Evolutionary conservation across 2,888 invertebrate species (phyloP).

Genomic region (Thyatira batis): DNA sequence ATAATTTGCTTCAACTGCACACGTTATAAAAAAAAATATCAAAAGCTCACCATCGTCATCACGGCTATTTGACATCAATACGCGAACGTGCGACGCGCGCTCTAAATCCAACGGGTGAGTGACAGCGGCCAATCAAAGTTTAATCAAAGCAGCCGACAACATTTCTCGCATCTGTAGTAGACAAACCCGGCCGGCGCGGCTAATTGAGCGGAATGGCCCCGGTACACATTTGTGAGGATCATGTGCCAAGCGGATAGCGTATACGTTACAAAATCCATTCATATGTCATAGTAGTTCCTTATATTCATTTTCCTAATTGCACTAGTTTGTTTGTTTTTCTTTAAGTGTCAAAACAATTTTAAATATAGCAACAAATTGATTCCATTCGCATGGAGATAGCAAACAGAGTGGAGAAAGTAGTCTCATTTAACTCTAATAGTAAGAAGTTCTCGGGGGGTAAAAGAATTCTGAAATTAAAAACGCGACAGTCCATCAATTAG

Average conservation of each 20-base stretch:
- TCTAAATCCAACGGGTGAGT: conserved; percentile 55
- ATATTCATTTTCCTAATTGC: too few species aligned
- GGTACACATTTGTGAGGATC: conserved; percentile 25
- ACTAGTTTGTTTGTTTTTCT: too few species aligned
- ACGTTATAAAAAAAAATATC: conserved; percentile 9
- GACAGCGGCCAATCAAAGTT: conserved; percentile 76
- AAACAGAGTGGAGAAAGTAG: too few species aligned
- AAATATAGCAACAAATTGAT: too few species aligned
- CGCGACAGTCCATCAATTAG: conserved; percentile 48
- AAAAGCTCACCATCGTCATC: conserved; percentile 31
- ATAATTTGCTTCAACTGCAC: conserved; percentile 3
- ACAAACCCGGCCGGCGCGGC: conserved; percentile 54
- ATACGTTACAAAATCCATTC: too few species aligned
- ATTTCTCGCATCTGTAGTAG: conserved; percentile 56
- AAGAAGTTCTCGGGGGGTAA: too few species aligned
- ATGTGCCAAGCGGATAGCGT: neutral
- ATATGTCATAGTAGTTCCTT: too few species aligned
- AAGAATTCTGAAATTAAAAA: conserved; percentile 2
- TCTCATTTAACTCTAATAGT: too few species aligned
- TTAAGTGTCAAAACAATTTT: too few species aligned
- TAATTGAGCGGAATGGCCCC: conserved; percentile 76
- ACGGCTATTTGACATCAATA: conserved; percentile 50
- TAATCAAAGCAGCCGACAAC: conserved; percentile 74
- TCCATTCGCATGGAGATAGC: too few species aligned
- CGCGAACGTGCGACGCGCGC: conserved; percentile 37